A percentile compares a stretch with the other conserved stretches of the same genome.
These are phyloP conservation scores for Megaustenia siamemsis DNA, from an alignment of 2,888 invertebrate species.

Conservation along the genomic window DNA sequence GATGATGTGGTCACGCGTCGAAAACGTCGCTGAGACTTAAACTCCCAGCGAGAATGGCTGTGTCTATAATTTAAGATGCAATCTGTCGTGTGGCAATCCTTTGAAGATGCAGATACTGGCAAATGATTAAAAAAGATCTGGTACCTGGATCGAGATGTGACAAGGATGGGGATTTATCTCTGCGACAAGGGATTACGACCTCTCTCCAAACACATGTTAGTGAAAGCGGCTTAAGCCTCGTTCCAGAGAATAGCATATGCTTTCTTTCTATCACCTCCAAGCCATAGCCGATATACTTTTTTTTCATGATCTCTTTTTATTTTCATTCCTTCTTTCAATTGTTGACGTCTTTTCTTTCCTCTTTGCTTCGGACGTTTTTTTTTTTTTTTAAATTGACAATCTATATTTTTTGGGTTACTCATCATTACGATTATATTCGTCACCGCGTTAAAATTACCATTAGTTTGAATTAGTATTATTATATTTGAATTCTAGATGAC, in stretches of 20 bases:
- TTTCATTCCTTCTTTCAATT: no score
- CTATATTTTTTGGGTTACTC: no score
- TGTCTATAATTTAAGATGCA: slow-evolving; percentile 19
- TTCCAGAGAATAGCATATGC: not conserved
- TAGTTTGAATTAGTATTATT: no score
- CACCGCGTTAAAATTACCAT: no score
- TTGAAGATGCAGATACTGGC: slow-evolving; percentile 15
- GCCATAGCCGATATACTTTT: slow-evolving; percentile 15
- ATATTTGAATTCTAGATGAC: no score
- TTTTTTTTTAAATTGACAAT: no score
- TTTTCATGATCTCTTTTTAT: no score
- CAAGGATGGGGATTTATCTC: slow-evolving; percentile 23
- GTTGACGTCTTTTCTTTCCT: not conserved
- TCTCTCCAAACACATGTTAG: not conserved
- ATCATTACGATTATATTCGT: no score
- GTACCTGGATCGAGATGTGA: not conserved
- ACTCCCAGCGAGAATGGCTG: slow-evolving; percentile 9
- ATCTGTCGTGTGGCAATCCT: slow-evolving; percentile 16
- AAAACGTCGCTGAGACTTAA: slow-evolving; percentile 14
- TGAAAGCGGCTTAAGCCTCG: slow-evolving; percentile 31
- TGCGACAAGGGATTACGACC: slow-evolving; percentile 22
- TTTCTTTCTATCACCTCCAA: not conserved
- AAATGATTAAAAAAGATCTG: slow-evolving; percentile 16
- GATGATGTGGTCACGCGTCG: not conserved
- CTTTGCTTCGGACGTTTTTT: not conserved